Evolutionary conservation across 1,140 invertebrate genomes (phyloP), one percentile per base, ranked within the genome.

Genomic region (Cydia amplana): DNA sequence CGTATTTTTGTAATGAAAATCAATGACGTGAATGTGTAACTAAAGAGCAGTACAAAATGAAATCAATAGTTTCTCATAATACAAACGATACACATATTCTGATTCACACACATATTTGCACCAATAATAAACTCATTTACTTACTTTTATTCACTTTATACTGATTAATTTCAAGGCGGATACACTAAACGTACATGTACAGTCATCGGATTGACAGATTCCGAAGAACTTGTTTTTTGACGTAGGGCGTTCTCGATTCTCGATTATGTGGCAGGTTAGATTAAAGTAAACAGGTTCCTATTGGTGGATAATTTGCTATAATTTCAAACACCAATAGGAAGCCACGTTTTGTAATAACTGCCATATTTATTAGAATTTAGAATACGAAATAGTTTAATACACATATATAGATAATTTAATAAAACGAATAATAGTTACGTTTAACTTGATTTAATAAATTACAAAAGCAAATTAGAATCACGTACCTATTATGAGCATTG

Each of bases 181-280:
- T 86, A 85, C 83, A 87, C 84, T 86, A 81, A 83, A 85, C 84
- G 83, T 85, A 87, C 85, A 90, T 85, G 83, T 85, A 87, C 85
- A 90, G 87, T 89, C 88, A 91, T 88, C 83, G 89, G 82, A 85
- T 85, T 91, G 89, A 91, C 89, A 90, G 86, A 83, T 88, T 83
- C 80, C 81, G 36, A 80, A 83, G 80, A 90, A 87, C 85, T 88
- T 85, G 87, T 89, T 91, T 89, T 85, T 82, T 65, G 75, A 80
- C 85, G 80, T 65, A 77, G 28, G 36, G 65, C 74, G 79, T 82
- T 51, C n/a, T 60, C 5, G 6, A 23, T 60, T 85, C 76, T 84
- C 83, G 73, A 74, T 84, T 83, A 86, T 84, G 86, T 85, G 82
- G 83, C 81, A 79, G 20, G 75, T 43, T n/a, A 75, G 67, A 43